Evolutionary conservation across 2,113 vertebrate species (phyloP).

Genomic region (Corythaeola cristata): DNA sequence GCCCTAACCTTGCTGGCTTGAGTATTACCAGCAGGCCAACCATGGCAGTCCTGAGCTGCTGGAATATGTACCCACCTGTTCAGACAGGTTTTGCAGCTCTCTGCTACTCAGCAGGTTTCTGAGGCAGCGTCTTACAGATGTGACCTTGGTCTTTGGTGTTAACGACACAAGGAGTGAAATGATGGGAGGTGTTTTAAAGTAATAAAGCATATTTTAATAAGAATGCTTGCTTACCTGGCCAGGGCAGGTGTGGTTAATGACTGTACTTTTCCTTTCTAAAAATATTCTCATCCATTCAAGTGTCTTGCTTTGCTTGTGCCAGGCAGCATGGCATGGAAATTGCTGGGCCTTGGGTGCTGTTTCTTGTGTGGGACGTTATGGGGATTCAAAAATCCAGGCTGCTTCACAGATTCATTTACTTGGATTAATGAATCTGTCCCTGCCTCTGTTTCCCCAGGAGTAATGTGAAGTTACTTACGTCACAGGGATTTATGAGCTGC

Average conservation of each 20-base stretch:
- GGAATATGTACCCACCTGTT: background rate
- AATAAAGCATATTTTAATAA: background rate
- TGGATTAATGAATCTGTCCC: conserved; percentile 35
- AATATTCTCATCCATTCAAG: background rate
- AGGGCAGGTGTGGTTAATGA: background rate
- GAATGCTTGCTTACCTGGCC: background rate
- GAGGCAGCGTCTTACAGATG: background rate
- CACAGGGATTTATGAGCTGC: conserved; percentile 35
- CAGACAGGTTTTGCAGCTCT: background rate
- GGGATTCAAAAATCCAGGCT: background rate
- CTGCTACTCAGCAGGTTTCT: background rate
- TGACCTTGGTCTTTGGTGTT: background rate
- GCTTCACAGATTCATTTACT: background rate
- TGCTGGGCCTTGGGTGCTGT: background rate
- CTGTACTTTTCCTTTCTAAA: background rate
- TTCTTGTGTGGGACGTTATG: background rate
- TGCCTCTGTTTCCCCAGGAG: conserved; percentile 53
- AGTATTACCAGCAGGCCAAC: background rate
- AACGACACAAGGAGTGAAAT: background rate
- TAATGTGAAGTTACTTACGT: conserved; percentile 25
- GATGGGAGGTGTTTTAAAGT: background rate
- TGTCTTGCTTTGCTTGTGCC: background rate
- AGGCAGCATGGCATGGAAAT: background rate
- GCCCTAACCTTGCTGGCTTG: background rate
- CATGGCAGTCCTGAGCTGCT: background rate